Percentiles rank a stretch among this genome's conserved stretches.
Evolutionary conservation across 2,113 vertebrate genomes (phyloP).

Genomic region (Thalassarche chlororhynchos): DNA sequence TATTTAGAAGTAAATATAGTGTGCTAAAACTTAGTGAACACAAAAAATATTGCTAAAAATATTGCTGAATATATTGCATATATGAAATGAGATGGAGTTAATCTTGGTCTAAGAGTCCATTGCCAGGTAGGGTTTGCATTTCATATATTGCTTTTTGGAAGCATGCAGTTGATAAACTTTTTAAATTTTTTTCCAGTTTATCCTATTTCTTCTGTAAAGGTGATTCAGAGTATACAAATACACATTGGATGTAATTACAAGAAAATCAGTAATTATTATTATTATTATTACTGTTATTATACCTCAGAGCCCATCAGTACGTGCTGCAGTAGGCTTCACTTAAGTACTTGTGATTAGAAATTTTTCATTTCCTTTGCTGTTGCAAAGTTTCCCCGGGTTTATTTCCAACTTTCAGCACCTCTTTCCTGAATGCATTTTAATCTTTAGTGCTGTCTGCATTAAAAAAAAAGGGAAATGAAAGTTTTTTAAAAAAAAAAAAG

Average conservation of each 20-base stretch:
- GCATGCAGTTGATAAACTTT: not conserved
- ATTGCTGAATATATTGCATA: not conserved
- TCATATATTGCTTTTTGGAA: not conserved
- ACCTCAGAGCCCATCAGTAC: not conserved
- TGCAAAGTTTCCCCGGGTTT: not conserved
- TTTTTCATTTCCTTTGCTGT: constrained; percentile 9
- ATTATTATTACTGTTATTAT: not conserved
- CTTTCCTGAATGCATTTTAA: not conserved
- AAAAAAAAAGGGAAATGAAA: not conserved
- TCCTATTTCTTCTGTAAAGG: not conserved
- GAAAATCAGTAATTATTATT: not conserved
- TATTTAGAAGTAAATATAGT: not conserved
- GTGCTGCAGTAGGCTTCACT: not conserved
- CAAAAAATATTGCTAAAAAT: not conserved
- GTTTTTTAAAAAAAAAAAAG: not conserved
- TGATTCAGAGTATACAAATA: not conserved
- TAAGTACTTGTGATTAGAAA: not conserved
- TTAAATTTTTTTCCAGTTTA: rapidly evolving
- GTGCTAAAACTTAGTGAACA: not conserved
- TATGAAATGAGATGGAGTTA: not conserved
- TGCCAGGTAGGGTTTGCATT: not conserved
- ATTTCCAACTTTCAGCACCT: not conserved
- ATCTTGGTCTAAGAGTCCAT: not conserved
- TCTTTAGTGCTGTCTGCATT: not conserved
- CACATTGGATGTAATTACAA: not conserved